Evolutionary conservation across 1,140 invertebrate species (phyloP).

Genomic region (Trichonephila inaurata): DNA sequence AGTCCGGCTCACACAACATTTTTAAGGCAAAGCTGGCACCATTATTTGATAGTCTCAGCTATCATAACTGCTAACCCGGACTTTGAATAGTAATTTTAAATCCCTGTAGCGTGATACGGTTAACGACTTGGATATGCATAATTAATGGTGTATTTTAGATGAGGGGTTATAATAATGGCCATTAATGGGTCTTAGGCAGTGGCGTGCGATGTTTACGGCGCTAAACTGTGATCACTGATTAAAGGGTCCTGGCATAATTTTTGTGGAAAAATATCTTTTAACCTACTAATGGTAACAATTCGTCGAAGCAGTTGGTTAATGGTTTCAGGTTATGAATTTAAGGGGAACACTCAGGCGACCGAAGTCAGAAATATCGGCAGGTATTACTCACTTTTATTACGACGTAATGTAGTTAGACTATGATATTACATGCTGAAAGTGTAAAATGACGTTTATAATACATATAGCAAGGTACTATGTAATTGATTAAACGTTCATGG

Average conservation of each 20-base stretch:
- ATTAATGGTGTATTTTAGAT: slow-evolving; percentile 53
- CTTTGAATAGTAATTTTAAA: slow-evolving; percentile 71
- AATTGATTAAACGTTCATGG: no score
- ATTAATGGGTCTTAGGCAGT: background rate
- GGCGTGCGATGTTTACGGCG: background rate
- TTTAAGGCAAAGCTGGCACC: slow-evolving; percentile 34
- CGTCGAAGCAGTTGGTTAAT: no score
- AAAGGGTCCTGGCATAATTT: slow-evolving; percentile 14
- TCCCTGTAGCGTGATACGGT: slow-evolving; percentile 57
- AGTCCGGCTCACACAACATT: slow-evolving; percentile 26
- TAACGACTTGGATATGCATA: slow-evolving; percentile 68
- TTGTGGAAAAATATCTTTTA: background rate
- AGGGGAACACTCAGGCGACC: no score
- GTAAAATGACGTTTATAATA: no score
- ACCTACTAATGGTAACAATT: background rate
- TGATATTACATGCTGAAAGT: no score
- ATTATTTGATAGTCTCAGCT: slow-evolving; percentile 65
- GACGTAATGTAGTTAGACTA: no score
- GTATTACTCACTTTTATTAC: no score
- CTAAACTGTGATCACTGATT: slow-evolving; percentile 28
- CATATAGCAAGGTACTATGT: no score
- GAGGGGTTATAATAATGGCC: slow-evolving; percentile 10
- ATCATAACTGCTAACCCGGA: slow-evolving; percentile 40
- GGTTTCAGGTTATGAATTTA: no score
- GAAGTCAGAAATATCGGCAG: no score